Conservation (phyloP, 2,113 vertebrate species). For the Pseudorectes ferrugineus region DNA sequence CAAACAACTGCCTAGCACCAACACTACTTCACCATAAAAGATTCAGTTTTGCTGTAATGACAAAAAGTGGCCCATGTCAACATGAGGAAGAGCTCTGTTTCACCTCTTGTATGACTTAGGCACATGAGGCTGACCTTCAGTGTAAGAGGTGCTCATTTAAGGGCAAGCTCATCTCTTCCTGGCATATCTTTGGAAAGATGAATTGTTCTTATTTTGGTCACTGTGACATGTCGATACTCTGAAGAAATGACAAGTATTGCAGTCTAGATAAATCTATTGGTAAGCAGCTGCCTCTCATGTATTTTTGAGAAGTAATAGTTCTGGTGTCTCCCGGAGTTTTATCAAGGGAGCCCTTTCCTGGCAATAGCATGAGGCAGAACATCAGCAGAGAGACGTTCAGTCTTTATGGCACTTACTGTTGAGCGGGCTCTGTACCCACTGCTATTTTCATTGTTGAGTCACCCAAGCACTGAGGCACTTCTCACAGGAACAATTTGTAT, state of each 20-base stretch:
- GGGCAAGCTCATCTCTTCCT: neutral
- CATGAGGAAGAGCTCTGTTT: neutral
- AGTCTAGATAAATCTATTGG: neutral
- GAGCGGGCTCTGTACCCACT: neutral
- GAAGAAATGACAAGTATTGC: neutral
- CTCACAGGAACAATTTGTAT: neutral
- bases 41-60: neutral
- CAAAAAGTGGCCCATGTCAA: neutral
- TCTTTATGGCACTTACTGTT: neutral
- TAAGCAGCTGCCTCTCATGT: neutral
- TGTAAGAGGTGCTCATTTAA: neutral
- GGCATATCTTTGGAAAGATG: neutral
- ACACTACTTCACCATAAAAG: accelerated
- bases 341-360: neutral
- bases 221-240: neutral
- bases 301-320: neutral
- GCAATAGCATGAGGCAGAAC: neutral
- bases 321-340: neutral
- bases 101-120: neutral
- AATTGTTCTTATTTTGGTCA: neutral
- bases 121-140: neutral
- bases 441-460: neutral
- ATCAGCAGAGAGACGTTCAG: neutral
- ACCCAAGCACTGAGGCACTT: neutral
- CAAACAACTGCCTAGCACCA: neutral